Percentiles rank a stretch among this genome's conserved stretches.
Evolutionary conservation across 2,888 invertebrate species (phyloP).

Genomic region (Corythucha ciliata): DNA sequence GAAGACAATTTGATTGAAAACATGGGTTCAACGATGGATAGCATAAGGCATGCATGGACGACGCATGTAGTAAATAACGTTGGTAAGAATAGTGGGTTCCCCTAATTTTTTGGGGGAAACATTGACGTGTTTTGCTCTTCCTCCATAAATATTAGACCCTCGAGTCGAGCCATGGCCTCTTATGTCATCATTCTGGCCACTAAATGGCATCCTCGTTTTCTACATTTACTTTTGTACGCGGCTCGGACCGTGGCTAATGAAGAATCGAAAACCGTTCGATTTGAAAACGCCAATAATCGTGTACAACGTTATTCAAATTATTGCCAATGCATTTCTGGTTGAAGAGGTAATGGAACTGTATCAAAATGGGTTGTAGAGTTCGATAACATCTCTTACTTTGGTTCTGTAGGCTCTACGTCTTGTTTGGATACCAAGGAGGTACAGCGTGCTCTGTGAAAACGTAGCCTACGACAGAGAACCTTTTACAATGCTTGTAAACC

Average conservation of each 20-base stretch:
- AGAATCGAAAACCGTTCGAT: constrained; percentile 23
- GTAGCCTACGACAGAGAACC: constrained; percentile 6
- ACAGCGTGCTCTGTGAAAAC: constrained; percentile 22
- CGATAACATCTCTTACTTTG: not conserved
- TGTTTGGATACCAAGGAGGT: constrained; percentile 22
- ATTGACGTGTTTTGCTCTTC: no score
- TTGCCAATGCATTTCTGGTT: constrained; percentile 24
- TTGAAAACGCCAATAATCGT: constrained; percentile 26
- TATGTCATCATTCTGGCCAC: constrained; percentile 21
- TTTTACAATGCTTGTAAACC: constrained; percentile 7
- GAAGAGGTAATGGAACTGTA: constrained; percentile 19
- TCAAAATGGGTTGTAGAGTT: no score
- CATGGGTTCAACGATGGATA: no score
- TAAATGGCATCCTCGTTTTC: constrained; percentile 13
- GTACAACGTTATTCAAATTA: constrained; percentile 28
- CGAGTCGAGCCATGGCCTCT: constrained; percentile 21
- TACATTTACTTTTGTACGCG: constrained; percentile 26
- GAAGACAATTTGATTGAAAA: no score
- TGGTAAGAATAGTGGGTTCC: no score
- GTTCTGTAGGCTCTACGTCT: constrained; percentile 2
- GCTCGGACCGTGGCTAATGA: constrained; percentile 29
- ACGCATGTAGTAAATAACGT: no score
- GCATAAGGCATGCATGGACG: no score
- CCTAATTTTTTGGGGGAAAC: no score
- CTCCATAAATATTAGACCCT: no score